These are phyloP conservation scores for Brachylomia viminalis DNA, from an alignment of 2,888 invertebrate genomes.

Conservation along the genomic window DNA sequence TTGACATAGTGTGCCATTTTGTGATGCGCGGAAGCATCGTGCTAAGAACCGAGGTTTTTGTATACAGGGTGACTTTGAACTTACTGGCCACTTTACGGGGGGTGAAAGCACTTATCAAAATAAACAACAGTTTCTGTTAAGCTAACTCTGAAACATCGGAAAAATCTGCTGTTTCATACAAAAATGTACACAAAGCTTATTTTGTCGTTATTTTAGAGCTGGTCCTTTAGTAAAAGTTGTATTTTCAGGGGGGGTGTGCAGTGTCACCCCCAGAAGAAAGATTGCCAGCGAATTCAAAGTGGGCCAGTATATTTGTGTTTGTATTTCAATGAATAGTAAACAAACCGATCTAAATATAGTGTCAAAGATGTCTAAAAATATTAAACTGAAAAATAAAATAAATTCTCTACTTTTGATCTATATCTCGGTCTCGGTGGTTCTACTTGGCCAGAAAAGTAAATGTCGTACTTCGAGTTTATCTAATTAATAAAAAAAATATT, in stretches of 20 bases:
- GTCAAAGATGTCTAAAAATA: constrained; percentile 20
- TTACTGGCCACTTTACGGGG: neutral
- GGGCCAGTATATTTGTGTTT: constrained; percentile 13
- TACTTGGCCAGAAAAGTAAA: constrained; percentile 32
- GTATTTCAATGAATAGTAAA: constrained; percentile 17
- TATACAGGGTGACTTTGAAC: neutral
- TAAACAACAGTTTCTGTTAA: neutral
- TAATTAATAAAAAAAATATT: neutral
- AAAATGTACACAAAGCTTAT: neutral
- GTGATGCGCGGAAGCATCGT: constrained; percentile 47
- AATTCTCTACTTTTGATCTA: neutral
- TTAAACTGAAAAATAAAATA: constrained; percentile 5
- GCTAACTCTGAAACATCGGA: neutral
- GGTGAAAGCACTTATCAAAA: neutral
- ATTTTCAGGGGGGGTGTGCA: rapidly evolving
- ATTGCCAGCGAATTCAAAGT: constrained; percentile 11
- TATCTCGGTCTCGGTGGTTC: constrained; percentile 24
- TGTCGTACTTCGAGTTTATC: constrained; percentile 19
- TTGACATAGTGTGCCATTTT: constrained; percentile 75
- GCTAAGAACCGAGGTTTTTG: constrained; percentile 32
- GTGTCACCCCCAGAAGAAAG: neutral
- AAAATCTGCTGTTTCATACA: neutral
- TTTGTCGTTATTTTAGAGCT: neutral
- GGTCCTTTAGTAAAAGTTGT: neutral
- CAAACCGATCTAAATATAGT: constrained; percentile 21